phyloP scores from a whole-genome alignment of 1,140 invertebrate species.

The Drosophila dunni region DNA sequence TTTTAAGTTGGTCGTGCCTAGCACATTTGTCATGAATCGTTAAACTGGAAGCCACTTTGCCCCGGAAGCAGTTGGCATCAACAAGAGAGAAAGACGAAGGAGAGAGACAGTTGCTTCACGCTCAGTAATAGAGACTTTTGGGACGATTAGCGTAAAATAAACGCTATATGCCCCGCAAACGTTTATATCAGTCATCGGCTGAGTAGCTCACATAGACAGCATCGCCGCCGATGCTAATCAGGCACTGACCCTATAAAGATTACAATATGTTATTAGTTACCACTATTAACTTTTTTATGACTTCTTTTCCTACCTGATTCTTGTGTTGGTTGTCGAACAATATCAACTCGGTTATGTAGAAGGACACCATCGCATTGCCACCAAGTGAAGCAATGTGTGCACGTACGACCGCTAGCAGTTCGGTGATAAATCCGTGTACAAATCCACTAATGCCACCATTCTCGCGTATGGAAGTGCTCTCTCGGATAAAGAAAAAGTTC shows the following conservation, averaged over 20 bases:
- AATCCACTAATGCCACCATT: constrained; percentile 96
- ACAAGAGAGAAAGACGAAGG: not conserved
- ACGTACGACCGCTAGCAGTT: constrained; percentile 94
- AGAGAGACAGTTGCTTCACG: constrained; percentile 17
- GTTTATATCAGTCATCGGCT: constrained; percentile 80
- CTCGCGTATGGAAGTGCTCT: constrained; percentile 96
- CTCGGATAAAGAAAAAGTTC: constrained; percentile 97
- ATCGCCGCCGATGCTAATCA: constrained; percentile 97
- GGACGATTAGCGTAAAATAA: constrained; percentile 77
- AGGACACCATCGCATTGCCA: constrained; percentile 97
- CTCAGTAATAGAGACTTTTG: constrained; percentile 72
- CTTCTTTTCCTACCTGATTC: constrained; percentile 91
- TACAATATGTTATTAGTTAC: not conserved
- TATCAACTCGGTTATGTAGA: constrained; percentile 96
- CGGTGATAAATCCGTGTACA: constrained; percentile 96
- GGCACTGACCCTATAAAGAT: constrained; percentile 92
- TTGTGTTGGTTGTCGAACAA: constrained; percentile 96
- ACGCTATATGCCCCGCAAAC: constrained; percentile 77
- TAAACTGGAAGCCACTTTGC: constrained; percentile 2
- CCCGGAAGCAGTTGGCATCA: constrained; percentile 10
- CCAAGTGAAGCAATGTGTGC: constrained; percentile 97
- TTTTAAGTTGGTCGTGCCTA: constrained; percentile 10
- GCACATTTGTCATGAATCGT: constrained; percentile 10
- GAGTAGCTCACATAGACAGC: constrained; percentile 89
- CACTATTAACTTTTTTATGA: not conserved